Evolutionary conservation across 2,797 vertebrate genomes (phyloP), one percentile per base, ranked within the genome.

Genomic region (Leucoraja ocellata): DNA sequence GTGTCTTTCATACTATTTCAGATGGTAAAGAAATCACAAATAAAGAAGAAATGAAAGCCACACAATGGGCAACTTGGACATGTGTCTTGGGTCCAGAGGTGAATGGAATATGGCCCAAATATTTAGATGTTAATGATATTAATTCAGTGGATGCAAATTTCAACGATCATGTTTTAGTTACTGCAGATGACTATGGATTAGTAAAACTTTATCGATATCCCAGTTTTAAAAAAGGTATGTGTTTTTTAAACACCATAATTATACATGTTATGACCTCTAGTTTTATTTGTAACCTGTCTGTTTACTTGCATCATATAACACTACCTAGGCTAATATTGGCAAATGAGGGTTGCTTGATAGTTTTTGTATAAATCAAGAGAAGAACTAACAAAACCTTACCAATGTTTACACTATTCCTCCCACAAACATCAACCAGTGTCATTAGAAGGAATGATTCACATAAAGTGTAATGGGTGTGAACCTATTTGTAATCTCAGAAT

Each of bases 81-180:
- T 99, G 98, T 95, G 97, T 99, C 94, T 96, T 98, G 94, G 99
- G 99, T 74, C 95, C 97, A 93, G 99, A 99, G 95, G 98, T 99
- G 54, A 99, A 99, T 94, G 99, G 99, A 94, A 98, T 99, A 95
- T 98, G 98, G 98, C 99, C 98, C 94, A 99, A 99, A 95, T 99
- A 99, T 95, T 99, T 98, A 0, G 97, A 99, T 93, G 97, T 97
- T 95, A 99, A 97, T 95, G 98, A 99, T 94, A 98, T 99, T 94
- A 99, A 99, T 96, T 99, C 99, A 93, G 98, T 99, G 94, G 99
- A 99, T 93, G 98, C 98, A 92, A 99, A 99, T 96, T 98, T 98
- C 95, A 97, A 96, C 95, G 98, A 97, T 93, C 98, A 99, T 96
- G 98, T 99, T 95, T 96, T 99, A 96, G 99, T 99, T 94, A 98